These are phyloP conservation scores for Tangara arthus DNA, from an alignment of 2,797 vertebrate genomes.

Conservation along the genomic window DNA sequence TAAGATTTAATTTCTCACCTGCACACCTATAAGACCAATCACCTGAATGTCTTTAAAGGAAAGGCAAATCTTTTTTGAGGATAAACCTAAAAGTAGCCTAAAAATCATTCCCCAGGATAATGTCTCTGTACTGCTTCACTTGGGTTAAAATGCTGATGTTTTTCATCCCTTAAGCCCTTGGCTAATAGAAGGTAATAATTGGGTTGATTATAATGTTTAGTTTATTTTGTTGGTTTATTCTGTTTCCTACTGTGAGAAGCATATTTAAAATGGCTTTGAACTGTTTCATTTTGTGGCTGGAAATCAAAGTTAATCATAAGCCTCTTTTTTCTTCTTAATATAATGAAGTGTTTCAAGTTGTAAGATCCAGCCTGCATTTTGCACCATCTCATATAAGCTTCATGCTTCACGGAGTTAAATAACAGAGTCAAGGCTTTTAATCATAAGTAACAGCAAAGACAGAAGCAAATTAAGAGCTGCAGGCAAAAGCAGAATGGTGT, in stretches of 20 bases:
- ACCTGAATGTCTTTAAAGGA: background rate
- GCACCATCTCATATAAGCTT: background rate
- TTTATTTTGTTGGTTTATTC: conserved; percentile 50
- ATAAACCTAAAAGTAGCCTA: background rate
- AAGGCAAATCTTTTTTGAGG: background rate
- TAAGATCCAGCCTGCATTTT: background rate
- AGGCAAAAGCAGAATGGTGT: background rate
- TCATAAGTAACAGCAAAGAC: conserved; percentile 37
- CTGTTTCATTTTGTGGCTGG: background rate
- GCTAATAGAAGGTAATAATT: conserved; percentile 53
- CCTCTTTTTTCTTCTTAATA: conserved; percentile 12
- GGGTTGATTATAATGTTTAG: conserved; percentile 35
- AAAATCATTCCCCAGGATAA: background rate
- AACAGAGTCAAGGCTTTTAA: conserved; percentile 41
- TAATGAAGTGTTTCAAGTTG: conserved; percentile 29
- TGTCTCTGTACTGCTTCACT: background rate
- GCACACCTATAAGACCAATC: background rate
- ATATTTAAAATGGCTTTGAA: background rate
- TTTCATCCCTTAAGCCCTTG: conserved; percentile 22
- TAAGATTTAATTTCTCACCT: background rate
- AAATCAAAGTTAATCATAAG: conserved; percentile 45
- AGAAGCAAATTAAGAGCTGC: conserved; percentile 51
- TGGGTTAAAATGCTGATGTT: background rate
- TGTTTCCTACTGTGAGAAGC: conserved; percentile 16
- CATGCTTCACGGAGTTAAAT: conserved; percentile 27